Evolutionary conservation across 2,113 vertebrate species (phyloP).

Genomic region (Chloebia gouldiae): DNA sequence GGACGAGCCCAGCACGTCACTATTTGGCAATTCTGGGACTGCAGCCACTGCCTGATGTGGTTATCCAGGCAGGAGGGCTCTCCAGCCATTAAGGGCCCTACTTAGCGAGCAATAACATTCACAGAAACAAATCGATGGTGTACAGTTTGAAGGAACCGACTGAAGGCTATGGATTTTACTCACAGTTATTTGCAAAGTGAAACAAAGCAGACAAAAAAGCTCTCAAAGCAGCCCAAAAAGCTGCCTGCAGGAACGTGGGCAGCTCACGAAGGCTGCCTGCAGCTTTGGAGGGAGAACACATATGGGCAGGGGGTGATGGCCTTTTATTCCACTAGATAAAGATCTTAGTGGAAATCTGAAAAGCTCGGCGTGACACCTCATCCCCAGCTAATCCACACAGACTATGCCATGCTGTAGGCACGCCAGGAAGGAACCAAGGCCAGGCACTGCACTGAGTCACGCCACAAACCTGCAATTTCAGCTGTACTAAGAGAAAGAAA

Average conservation of each 20-base stretch:
- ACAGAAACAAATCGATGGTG: neutral
- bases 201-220: neutral
- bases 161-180: neutral
- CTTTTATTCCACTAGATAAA: constrained; percentile 37
- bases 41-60: neutral
- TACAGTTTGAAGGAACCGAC: neutral
- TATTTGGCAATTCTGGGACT: neutral
- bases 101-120: neutral
- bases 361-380: neutral
- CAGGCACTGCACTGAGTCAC: neutral
- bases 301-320: constrained; percentile 32
- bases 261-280: neutral
- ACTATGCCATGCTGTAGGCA: neutral
- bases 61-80: neutral
- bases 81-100: neutral
- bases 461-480: neutral
- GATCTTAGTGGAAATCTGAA: constrained; percentile 38
- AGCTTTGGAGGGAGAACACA: constrained; percentile 37
- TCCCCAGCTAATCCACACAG: neutral
- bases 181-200: neutral
- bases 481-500: neutral
- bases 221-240: neutral
- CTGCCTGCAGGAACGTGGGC: constrained; percentile 24
- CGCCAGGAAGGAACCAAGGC: neutral
- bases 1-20: neutral